Conservation (phyloP, 2,797 vertebrate genomes). For the Sebastes kiyomatsui region DNA sequence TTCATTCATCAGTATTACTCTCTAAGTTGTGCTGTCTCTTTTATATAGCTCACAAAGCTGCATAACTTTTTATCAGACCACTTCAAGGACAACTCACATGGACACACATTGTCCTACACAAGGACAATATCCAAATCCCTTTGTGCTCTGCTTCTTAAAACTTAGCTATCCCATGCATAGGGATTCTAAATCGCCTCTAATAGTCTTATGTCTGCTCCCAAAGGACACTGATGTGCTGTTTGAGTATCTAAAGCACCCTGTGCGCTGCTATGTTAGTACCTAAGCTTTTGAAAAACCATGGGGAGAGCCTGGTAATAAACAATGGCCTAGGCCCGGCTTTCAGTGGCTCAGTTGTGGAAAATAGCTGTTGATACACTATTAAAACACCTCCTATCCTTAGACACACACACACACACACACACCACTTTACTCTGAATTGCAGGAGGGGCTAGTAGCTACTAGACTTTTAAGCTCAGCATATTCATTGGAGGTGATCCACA, state of each 20-base stretch:
- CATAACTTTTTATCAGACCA: constrained; percentile 25
- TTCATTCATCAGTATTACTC: not conserved
- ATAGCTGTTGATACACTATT: constrained; percentile 15
- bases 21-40: not conserved
- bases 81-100: constrained; percentile 51
- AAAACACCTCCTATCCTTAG: not conserved
- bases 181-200: constrained; percentile 59
- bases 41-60: not conserved
- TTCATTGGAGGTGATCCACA: constrained; percentile 40
- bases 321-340: constrained; percentile 38
- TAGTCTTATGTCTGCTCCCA: constrained; percentile 61
- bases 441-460: not conserved
- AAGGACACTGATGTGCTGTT: constrained; percentile 40
- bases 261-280: constrained; percentile 18
- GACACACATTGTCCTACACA: constrained; percentile 24
- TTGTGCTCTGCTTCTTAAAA: constrained; percentile 51
- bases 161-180: constrained; percentile 44
- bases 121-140: constrained; percentile 60
- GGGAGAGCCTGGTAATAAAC: constrained; percentile 46
- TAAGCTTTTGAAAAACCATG: constrained; percentile 37
- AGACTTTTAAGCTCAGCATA: not conserved
- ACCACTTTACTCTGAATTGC: constrained; percentile 4
- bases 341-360: constrained; percentile 29
- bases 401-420: not conserved
- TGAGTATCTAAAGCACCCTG: constrained; percentile 46